Conservation (phyloP, 1,140 invertebrate genomes). For the Liolophura sinensis region DNA sequence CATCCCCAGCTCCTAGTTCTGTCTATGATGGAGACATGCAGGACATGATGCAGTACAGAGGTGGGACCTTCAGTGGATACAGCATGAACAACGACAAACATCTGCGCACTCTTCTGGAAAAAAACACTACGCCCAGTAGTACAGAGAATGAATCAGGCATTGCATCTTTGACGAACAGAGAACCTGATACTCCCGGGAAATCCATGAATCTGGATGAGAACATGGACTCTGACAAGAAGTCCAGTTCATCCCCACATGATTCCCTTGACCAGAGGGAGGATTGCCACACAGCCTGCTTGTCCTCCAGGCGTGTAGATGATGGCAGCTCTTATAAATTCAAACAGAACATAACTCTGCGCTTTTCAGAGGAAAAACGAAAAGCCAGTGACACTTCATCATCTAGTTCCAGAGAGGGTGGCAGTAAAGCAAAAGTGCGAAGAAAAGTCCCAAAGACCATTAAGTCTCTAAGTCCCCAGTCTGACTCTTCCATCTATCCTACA, state of each 20-base stretch:
- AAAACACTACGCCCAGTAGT: conserved; percentile 10
- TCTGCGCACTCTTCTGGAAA: conserved; percentile 19
- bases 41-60: conserved; percentile 12
- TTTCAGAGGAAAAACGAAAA: conserved; percentile 60
- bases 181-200: not conserved
- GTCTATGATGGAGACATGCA: conserved; percentile 4
- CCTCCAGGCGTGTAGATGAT: conserved; percentile 16
- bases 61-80: not conserved
- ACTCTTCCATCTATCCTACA: not conserved
- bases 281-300: conserved; percentile 17
- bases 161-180: conserved; percentile 1
- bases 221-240: not conserved
- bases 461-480: not conserved
- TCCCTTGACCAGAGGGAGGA: conserved; percentile 18
- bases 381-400: conserved; percentile 34
- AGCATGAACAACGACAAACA: conserved; percentile 20
- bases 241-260: not conserved
- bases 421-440: conserved; percentile 6
- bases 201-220: conserved; percentile 12
- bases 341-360: conserved; percentile 89
- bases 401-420: conserved; percentile 4
- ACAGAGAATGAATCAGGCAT: conserved; percentile 10
- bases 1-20: conserved; percentile 3
- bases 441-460: conserved; percentile 12
- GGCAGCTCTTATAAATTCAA: conserved; percentile 84